Base-by-base conservation (phyloP, 2,113 vertebrate genomes). In the Peromyscus maniculatus region DNA sequence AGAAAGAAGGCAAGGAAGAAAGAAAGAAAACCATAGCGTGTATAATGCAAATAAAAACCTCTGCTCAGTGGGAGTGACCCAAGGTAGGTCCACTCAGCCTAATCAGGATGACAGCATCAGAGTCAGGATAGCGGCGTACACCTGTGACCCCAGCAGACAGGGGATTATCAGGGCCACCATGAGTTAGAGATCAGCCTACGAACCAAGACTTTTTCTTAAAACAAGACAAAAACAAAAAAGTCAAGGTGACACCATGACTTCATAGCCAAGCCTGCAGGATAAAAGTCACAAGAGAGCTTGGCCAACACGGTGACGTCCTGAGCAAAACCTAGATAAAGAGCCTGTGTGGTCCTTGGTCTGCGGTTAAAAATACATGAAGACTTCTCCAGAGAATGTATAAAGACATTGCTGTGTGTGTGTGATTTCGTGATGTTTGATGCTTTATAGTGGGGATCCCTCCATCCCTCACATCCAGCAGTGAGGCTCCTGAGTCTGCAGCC, bases 381-480 rank as follows among this genome's bases (percentile, higher is more conserved):
- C 75, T 98, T 99, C 93, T 99, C 99, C 98, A 98, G 98, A 92
- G 99, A 99, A 49, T 99, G 99, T 99, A 97, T 99, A 95, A 99
- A 99, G 94, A 99, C 99, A 99, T 97, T 99, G 99, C 98, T 99
- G 97, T 13, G 95, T 98, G 91, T 99, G 99, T 94, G 52, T 52
- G 43, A 43, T 99, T 99, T 22, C 98, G 83, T 99, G 99, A 93
- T 99, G 99, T 99, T 99, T 3, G 99, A 99, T 0, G 99, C 99
- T 93, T 99, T 99, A 98, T 98, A 99, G 98, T 99, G 79, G n/a
- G 80, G 72, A 69, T 21, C 49, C 36, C 52, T 55, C 59, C 1
- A 3, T 5, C 71, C 64, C 87, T 9, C n/a, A 62, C 21, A 69
- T 49, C 69, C 77, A 87, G 52, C 87, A 8, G 36, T 6, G 83